Evolutionary conservation across 2,888 invertebrate species (phyloP).

Genomic region (Amblyjoppa fuscipennis): DNA sequence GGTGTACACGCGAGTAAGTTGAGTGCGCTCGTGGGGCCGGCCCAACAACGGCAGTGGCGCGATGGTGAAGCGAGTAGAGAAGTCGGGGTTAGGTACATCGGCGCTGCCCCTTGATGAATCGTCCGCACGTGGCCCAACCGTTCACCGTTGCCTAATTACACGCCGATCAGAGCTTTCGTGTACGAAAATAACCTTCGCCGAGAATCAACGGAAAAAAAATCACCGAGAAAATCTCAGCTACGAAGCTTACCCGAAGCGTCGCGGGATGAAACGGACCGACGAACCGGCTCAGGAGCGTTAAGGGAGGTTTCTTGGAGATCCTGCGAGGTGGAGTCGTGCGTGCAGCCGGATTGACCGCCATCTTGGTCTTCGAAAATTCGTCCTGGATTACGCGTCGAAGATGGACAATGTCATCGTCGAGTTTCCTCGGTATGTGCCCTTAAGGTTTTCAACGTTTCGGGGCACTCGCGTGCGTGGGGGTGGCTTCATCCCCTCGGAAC

Average conservation of each 20-base stretch:
- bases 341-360: slow-evolving; percentile 11
- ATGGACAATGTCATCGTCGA: background rate
- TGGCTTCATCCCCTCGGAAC: slow-evolving; percentile 60
- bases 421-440: background rate
- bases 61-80: slow-evolving; percentile 54
- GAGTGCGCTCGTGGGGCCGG: slow-evolving; percentile 25
- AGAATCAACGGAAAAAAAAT: background rate
- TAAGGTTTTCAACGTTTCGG: slow-evolving; percentile 31
- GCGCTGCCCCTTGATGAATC: slow-evolving; percentile 82
- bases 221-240: background rate
- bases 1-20: slow-evolving; percentile 40
- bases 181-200: slow-evolving; percentile 21
- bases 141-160: slow-evolving; percentile 84
- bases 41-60: slow-evolving; percentile 30
- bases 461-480: slow-evolving; percentile 4
- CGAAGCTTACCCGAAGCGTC: background rate
- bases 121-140: slow-evolving; percentile 83
- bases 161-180: slow-evolving; percentile 80
- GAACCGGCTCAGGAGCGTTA: background rate
- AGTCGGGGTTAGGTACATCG: slow-evolving; percentile 51
- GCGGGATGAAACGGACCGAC: background rate
- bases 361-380: slow-evolving; percentile 17
- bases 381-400: slow-evolving; percentile 8
- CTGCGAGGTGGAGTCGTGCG: slow-evolving; percentile 23
- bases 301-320: slow-evolving; percentile 23